These are phyloP conservation scores for Scomber scombrus DNA, from an alignment of 2,113 vertebrate species.

Conservation along the genomic window DNA sequence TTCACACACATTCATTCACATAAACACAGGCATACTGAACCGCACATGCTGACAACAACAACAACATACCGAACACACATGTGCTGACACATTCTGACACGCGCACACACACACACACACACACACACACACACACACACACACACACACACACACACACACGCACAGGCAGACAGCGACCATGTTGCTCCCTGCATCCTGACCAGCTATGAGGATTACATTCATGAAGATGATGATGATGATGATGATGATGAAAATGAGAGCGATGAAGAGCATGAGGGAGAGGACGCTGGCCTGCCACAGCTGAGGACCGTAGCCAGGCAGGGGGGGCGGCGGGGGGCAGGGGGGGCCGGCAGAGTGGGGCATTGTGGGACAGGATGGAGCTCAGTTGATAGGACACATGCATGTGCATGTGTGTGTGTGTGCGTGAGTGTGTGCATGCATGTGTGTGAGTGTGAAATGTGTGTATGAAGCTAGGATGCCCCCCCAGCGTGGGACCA, in stretches of 20 bases:
- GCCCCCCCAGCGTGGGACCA: constrained; percentile 78
- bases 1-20: constrained; percentile 14
- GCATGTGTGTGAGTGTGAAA: constrained; percentile 56
- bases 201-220: constrained; percentile 76
- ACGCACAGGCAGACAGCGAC: constrained; percentile 55
- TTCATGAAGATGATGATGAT: constrained; percentile 61
- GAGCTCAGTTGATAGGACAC: constrained; percentile 64
- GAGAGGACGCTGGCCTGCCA: constrained; percentile 75
- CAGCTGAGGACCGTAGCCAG: constrained; percentile 80
- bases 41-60: constrained; percentile 64
- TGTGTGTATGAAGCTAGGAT: constrained; percentile 77
- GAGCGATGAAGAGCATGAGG: constrained; percentile 71
- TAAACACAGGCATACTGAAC: constrained; percentile 50
- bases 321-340: constrained; percentile 11
- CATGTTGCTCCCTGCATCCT: constrained; percentile 63
- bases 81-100: constrained; percentile 59
- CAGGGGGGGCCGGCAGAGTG: constrained; percentile 26
- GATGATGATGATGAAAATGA: constrained; percentile 54
- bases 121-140: constrained; percentile 31
- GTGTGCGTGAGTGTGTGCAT: constrained; percentile 22
- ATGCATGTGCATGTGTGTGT: constrained; percentile 37
- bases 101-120: constrained; percentile 32
- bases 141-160: constrained; percentile 32
- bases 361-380: constrained; percentile 65
- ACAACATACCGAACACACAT: constrained; percentile 54